A percentile compares a stretch with the other conserved stretches of the same genome.
phyloP scores from a whole-genome alignment of 2,888 invertebrate species.

The Luffia ferchaultella region DNA sequence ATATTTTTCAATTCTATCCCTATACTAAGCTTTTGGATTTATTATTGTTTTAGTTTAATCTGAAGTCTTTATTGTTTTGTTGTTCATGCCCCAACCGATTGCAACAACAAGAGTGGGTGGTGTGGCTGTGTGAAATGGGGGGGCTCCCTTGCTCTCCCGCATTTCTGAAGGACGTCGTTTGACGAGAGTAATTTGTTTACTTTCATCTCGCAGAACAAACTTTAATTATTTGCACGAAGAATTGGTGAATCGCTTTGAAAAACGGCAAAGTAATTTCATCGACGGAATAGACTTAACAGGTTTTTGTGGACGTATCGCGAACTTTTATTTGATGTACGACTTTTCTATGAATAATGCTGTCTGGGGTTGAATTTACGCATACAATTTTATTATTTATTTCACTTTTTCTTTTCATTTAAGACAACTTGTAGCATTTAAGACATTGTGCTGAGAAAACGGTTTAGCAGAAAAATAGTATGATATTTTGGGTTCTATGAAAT shows the following conservation, averaged over 20 bases:
- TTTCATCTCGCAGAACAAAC: constrained; percentile 17
- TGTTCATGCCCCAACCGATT: not conserved
- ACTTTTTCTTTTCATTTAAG: too few species aligned
- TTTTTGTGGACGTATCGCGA: not conserved
- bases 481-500: too few species aligned
- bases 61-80: not conserved
- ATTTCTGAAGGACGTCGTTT: constrained; percentile 1
- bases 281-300: not conserved
- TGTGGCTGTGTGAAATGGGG: not conserved
- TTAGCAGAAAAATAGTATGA: too few species aligned
- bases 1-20: not conserved
- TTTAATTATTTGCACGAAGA: constrained; percentile 31
- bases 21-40: not conserved
- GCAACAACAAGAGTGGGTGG: not conserved
- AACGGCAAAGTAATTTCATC: constrained; percentile 23
- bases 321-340: too few species aligned
- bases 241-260: constrained; percentile 29
- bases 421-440: too few species aligned
- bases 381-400: too few species aligned
- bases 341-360: too few species aligned
- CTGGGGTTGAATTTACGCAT: too few species aligned
- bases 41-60: not conserved
- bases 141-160: constrained; percentile 2
- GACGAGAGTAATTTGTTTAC: constrained; percentile 6
- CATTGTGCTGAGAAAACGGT: too few species aligned